A percentile compares a stretch with the other conserved stretches of the same genome.
phyloP scores from a whole-genome alignment of 2,797 vertebrate species.

The Neostethus bicornis region DNA sequence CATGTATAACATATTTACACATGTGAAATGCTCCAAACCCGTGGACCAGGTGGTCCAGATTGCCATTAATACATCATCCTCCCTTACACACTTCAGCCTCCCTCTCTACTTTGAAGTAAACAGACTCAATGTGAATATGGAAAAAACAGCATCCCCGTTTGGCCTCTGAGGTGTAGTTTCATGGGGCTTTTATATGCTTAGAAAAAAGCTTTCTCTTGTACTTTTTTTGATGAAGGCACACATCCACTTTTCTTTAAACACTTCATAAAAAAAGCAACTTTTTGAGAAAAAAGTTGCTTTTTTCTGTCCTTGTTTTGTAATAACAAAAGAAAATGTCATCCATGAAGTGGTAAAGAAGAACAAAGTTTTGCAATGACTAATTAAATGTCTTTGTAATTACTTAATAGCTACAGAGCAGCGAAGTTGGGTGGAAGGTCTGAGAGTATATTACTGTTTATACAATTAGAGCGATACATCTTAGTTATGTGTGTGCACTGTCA shows the following conservation, averaged over 20 bases:
- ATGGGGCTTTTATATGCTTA: conserved; percentile 76
- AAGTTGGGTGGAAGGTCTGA: conserved; percentile 52
- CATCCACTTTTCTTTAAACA: conserved; percentile 34
- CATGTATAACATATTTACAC: conserved; percentile 8
- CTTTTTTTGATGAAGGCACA: conserved; percentile 28
- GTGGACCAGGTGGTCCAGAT: conserved; percentile 73
- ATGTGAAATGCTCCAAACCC: conserved; percentile 52
- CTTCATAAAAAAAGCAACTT: conserved; percentile 30
- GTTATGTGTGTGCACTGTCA: conserved; percentile 47
- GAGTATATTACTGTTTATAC: conserved; percentile 64
- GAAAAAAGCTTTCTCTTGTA: conserved; percentile 21
- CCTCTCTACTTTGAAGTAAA: conserved; percentile 76
- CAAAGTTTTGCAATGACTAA: conserved; percentile 60
- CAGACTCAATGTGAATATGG: no score
- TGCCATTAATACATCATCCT: conserved; percentile 77
- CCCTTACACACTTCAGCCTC: conserved; percentile 65
- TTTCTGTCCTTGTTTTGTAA: conserved; percentile 37
- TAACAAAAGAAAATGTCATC: conserved; percentile 31
- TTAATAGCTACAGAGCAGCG: conserved; percentile 58
- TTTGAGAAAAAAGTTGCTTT: conserved; percentile 29
- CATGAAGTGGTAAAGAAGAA: conserved; percentile 45
- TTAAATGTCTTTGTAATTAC: conserved; percentile 69
- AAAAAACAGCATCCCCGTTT: no score
- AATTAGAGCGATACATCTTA: conserved; percentile 58
- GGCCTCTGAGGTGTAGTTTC: conserved; percentile 72